A percentile compares a stretch with the other conserved stretches of the same genome.
Conservation (phyloP, 2,888 invertebrate species). For the Alitta virens region DNA sequence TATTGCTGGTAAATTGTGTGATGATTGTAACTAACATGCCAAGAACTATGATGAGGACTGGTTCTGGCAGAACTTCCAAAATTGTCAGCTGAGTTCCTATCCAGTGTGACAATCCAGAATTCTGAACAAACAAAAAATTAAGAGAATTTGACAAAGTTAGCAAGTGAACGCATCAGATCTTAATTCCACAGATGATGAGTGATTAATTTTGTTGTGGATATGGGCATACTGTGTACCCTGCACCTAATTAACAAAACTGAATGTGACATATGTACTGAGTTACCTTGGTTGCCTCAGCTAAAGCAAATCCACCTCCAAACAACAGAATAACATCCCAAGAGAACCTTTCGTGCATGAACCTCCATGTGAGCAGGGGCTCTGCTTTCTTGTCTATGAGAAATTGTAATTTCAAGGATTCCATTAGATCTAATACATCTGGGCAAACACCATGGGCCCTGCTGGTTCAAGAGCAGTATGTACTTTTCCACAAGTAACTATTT, state of each 20-base stretch:
- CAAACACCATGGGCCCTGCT: too few species aligned
- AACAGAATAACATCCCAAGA: constrained; percentile 88
- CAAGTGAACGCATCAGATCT: too few species aligned
- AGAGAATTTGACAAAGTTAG: too few species aligned
- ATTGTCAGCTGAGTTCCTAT: constrained; percentile 27
- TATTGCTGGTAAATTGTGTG: constrained; percentile 88
- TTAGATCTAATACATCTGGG: too few species aligned
- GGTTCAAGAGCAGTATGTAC: too few species aligned
- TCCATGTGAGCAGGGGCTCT: constrained; percentile 23
- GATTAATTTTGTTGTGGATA: too few species aligned
- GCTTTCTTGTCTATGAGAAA: constrained; percentile 8
- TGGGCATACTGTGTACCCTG: too few species aligned
- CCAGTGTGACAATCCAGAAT: constrained; percentile 32
- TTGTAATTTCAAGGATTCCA: too few species aligned
- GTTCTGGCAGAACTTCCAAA: constrained; percentile 58
- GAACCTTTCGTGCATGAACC: constrained; percentile 51
- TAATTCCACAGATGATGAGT: too few species aligned
- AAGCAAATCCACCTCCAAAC: constrained; percentile 80
- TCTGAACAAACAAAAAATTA: constrained; percentile 19
- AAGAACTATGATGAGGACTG: constrained; percentile 72
- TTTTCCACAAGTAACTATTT: too few species aligned
- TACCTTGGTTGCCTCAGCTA: constrained; percentile 78
- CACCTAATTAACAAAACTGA: too few species aligned
- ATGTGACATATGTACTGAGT: too few species aligned
- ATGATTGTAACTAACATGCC: constrained; percentile 75